Evolutionary conservation across 2,113 vertebrate genomes (phyloP).

Genomic region (Notarius quadriscutis): DNA sequence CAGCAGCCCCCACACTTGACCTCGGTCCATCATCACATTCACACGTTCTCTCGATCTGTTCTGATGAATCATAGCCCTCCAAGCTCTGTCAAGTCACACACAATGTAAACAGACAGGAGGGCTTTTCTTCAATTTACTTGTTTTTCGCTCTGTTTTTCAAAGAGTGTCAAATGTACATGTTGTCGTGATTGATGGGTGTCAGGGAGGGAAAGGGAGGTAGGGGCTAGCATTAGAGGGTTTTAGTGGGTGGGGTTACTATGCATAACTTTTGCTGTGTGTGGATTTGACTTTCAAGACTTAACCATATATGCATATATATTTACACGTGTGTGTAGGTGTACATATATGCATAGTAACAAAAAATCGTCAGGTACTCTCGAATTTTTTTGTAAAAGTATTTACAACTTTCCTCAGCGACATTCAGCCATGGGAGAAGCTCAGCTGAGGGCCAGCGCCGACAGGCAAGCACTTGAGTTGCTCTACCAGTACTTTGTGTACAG

Average conservation of each 20-base stretch:
- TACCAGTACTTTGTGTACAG: constrained; percentile 92
- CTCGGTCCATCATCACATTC: constrained; percentile 51
- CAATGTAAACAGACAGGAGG: constrained; percentile 64
- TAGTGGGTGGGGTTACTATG: constrained; percentile 84
- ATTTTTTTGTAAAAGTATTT: constrained; percentile 89
- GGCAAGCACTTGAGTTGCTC: constrained; percentile 94
- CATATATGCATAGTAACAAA: constrained; percentile 74
- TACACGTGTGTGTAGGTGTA: constrained; percentile 67
- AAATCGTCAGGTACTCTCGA: constrained; percentile 96
- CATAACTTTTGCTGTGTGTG: constrained; percentile 96
- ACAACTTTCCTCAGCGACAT: constrained; percentile 96
- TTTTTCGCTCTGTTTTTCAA: constrained; percentile 75
- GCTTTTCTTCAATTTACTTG: constrained; percentile 63
- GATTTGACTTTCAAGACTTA: constrained; percentile 67
- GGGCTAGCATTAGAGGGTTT: constrained; percentile 45
- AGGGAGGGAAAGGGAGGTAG: constrained; percentile 60
- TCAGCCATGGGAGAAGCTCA: constrained; percentile 80
- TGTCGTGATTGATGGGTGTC: constrained; percentile 77
- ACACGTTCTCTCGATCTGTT: constrained; percentile 13
- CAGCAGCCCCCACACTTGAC: constrained; percentile 48
- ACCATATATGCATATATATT: constrained; percentile 74
- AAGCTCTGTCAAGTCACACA: constrained; percentile 59
- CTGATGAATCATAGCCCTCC: constrained; percentile 51
- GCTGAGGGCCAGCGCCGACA: constrained; percentile 78
- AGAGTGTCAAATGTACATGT: constrained; percentile 91